Percentiles rank a stretch among this genome's conserved stretches.
Conservation (phyloP, 2,113 vertebrate species). For the Tychaedon coryphoeus region DNA sequence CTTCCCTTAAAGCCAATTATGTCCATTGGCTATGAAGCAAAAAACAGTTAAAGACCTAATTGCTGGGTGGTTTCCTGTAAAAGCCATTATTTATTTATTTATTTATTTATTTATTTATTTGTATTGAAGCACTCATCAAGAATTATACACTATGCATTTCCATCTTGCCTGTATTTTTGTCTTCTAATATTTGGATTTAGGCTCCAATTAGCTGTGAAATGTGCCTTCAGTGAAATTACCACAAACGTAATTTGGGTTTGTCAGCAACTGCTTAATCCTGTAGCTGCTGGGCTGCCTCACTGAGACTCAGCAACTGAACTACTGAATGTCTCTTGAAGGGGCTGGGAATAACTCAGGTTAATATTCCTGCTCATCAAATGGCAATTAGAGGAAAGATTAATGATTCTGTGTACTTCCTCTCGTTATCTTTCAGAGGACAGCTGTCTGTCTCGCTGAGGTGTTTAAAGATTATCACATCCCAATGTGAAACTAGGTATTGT, state of each 20-base stretch:
- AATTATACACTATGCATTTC: neutral
- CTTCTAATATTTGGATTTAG: constrained; percentile 1
- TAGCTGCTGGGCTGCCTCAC: neutral
- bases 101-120: constrained; percentile 17
- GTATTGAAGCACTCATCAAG: neutral
- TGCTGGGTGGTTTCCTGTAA: neutral
- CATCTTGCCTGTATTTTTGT: constrained; percentile 19
- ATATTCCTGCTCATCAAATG: constrained; percentile 55
- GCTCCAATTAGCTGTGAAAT: constrained; percentile 53
- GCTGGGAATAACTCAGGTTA: constrained; percentile 54
- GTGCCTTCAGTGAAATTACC: constrained; percentile 16
- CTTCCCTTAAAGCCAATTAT: neutral
- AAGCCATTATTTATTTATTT: neutral
- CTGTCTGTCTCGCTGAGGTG: neutral
- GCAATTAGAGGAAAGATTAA: constrained; percentile 52
- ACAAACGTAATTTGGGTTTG: neutral
- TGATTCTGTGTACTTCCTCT: neutral
- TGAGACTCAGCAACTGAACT: constrained; percentile 30
- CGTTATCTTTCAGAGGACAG: neutral
- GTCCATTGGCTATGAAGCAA: neutral
- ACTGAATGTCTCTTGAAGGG: constrained; percentile 45
- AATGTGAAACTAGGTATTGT: neutral
- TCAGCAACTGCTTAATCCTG: constrained; percentile 10
- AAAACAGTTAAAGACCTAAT: neutral
- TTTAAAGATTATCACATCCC: neutral